Evolutionary conservation across 1,140 invertebrate species (phyloP).

Genomic region (Pseudomyrmex pallidus): DNA sequence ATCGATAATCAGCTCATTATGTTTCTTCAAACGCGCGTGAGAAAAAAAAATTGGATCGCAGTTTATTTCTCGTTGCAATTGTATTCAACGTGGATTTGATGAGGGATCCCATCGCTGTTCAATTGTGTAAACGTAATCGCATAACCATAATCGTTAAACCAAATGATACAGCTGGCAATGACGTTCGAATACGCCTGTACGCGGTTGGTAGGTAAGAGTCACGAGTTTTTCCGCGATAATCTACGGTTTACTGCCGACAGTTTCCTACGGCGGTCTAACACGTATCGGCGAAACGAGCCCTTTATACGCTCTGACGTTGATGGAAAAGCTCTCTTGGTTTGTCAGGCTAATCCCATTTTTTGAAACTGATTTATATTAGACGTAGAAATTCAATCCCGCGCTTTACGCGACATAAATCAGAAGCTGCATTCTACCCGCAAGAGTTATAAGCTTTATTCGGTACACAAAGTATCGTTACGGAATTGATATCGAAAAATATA

Average conservation of each 20-base stretch:
- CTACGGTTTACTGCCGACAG: conserved; percentile 8
- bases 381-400: conserved; percentile 13
- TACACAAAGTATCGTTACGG: conserved; percentile 35
- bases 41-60: conserved; percentile 14
- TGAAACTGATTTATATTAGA: conserved; percentile 57
- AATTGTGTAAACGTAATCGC: conserved; percentile 10
- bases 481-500: conserved; percentile 39
- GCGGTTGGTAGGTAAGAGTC: conserved; percentile 1
- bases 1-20: background rate
- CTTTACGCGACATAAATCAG: conserved; percentile 45
- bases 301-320: conserved; percentile 41
- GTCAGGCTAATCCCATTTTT: conserved; percentile 42
- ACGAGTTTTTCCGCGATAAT: conserved; percentile 25
- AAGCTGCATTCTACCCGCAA: conserved; percentile 28
- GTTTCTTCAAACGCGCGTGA: background rate
- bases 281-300: conserved; percentile 25
- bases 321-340: conserved; percentile 40
- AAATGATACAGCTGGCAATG: conserved; percentile 18
- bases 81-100: background rate
- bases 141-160: conserved; percentile 30
- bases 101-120: background rate
- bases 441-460: conserved; percentile 37
- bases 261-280: background rate
- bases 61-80: background rate
- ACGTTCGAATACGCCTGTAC: background rate